phyloP scores from a whole-genome alignment of 2,888 invertebrate genomes.

The Poecilus cupreus region DNA sequence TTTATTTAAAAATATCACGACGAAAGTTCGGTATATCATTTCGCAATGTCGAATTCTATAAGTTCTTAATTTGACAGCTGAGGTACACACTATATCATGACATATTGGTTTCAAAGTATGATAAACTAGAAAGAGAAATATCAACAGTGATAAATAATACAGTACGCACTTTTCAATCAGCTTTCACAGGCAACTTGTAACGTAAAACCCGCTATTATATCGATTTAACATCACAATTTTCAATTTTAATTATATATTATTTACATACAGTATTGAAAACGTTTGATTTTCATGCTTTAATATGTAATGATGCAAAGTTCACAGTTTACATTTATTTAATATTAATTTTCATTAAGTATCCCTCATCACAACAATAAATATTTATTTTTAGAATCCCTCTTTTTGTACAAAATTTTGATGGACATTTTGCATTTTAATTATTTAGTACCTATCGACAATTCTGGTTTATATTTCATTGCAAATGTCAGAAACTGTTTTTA shows the following conservation, averaged over 20 bases:
- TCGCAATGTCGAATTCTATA: background rate
- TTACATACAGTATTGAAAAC: conserved; percentile 7
- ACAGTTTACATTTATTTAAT: background rate
- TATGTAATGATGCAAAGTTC: background rate
- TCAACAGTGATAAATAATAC: conserved; percentile 20
- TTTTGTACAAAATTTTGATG: background rate
- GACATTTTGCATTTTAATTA: background rate
- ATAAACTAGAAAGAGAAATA: conserved; percentile 8
- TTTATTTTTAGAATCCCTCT: background rate
- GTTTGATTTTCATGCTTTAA: conserved; percentile 1
- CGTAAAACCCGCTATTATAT: conserved; percentile 1
- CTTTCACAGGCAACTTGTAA: background rate
- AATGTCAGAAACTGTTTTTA: no score
- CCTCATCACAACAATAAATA: no score
- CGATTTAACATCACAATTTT: conserved; percentile 16
- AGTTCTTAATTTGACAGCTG: conserved; percentile 24
- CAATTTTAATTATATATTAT: conserved; percentile 37
- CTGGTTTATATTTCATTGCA: no score
- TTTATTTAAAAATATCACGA: background rate
- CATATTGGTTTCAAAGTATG: conserved; percentile 7
- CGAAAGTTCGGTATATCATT: background rate
- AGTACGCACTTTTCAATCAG: background rate
- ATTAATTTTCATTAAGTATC: conserved; percentile 2
- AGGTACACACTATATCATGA: background rate
- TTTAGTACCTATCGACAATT: no score